Conservation (phyloP, 2,113 vertebrate species). For the Agapornis roseicollis region DNA sequence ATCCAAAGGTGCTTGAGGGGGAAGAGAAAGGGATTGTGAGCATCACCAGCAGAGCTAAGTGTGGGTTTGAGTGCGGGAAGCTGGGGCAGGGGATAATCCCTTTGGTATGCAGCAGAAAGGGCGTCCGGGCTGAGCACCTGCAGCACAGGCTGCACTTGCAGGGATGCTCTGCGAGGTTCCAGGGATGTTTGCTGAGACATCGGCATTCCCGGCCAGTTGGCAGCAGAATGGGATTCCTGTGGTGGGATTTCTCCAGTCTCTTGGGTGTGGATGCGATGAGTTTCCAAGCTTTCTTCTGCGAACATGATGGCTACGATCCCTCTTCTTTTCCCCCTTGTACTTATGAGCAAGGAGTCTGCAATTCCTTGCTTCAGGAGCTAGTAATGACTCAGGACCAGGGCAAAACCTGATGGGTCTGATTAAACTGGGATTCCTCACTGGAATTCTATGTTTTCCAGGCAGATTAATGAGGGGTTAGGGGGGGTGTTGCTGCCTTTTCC, state of each 20-base stretch:
- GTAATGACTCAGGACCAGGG: neutral
- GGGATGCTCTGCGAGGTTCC: neutral
- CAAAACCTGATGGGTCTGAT: neutral
- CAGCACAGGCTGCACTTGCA: neutral
- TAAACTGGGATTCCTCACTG: neutral
- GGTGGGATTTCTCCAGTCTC: conserved; percentile 31
- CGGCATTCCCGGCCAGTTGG: conserved; percentile 31
- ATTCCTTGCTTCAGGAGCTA: neutral
- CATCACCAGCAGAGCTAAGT: accelerated
- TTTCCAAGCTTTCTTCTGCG: neutral
- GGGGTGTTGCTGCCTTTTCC: neutral
- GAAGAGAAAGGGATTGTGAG: accelerated
- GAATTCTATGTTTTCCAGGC: neutral
- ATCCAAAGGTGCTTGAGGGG: neutral
- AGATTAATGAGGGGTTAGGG: neutral
- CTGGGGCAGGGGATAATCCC: neutral
- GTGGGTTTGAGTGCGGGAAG: neutral
- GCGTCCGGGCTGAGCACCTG: neutral
- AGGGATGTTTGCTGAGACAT: neutral
- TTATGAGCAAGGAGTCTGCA: neutral
- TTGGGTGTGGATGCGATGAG: neutral
- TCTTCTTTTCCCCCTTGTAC: neutral
- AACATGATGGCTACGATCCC: neutral
- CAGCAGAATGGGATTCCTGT: neutral
- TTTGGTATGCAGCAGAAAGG: neutral